Evolutionary conservation across 35 echinoderm and acorn worm species (phyloP).

Genomic region (Eucidaris tribuloides): DNA sequence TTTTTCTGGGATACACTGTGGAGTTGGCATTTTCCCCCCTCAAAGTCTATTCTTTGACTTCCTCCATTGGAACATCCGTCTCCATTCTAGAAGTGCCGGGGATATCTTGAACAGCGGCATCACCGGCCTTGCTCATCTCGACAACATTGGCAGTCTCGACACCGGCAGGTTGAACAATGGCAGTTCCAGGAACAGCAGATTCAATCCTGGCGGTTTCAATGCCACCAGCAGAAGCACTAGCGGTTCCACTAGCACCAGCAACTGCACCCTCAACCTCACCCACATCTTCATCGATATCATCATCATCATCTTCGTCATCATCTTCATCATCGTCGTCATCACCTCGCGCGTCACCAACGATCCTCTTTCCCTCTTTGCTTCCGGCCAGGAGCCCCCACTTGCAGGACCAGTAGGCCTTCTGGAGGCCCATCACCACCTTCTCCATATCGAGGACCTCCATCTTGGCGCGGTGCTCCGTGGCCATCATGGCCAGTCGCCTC

Average conservation of each 20-base stretch:
- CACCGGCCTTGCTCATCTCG: no score
- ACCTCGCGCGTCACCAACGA: neutral
- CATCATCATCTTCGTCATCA: neutral
- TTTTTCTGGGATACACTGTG: no score
- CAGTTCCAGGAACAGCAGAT: no score
- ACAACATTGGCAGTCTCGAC: no score
- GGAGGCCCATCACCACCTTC: neutral
- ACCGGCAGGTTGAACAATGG: no score
- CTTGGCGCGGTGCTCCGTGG: neutral
- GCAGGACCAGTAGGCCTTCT: conserved; percentile 5
- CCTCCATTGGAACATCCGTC: no score
- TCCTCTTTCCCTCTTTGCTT: neutral
- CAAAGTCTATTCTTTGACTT: no score
- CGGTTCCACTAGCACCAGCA: neutral
- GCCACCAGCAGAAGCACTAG: neutral
- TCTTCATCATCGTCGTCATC: conserved; percentile 11
- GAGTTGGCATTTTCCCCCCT: no score
- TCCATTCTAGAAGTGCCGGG: no score
- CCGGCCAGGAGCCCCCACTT: neutral
- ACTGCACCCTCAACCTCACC: neutral
- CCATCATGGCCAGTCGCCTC: neutral
- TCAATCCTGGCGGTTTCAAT: no score
- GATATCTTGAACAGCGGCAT: no score
- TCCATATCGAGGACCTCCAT: conserved; percentile 2
- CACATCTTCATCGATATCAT: neutral